Percentiles rank a stretch among this genome's conserved stretches.
Conservation (phyloP, 2,113 vertebrate genomes). For the Aepyceros melampus region DNA sequence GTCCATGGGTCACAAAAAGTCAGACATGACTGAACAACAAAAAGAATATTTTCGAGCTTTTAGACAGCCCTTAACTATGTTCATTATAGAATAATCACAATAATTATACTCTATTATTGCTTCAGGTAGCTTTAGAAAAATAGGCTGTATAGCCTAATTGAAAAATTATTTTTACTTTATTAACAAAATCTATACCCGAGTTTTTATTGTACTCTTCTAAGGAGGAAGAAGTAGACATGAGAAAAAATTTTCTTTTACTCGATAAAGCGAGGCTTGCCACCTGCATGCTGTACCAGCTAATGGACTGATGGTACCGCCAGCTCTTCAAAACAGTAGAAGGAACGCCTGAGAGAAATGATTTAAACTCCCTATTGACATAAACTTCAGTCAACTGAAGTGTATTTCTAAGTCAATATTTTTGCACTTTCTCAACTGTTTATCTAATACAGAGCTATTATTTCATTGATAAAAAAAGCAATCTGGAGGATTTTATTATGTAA, state of each 20-base stretch:
- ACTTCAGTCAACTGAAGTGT: constrained; percentile 52
- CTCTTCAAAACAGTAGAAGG: constrained; percentile 42
- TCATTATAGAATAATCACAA: background rate
- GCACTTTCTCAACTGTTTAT: constrained; percentile 70
- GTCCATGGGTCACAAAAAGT: background rate
- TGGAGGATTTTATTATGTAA: constrained; percentile 73
- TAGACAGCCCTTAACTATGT: background rate
- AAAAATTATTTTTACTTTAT: background rate
- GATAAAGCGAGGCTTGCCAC: background rate
- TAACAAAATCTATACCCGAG: background rate
- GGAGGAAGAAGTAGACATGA: background rate
- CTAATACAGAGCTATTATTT: constrained; percentile 66
- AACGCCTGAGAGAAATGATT: constrained; percentile 59
- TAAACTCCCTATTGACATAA: constrained; percentile 58
- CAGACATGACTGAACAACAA: background rate
- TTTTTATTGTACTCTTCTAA: background rate
- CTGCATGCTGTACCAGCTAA: background rate
- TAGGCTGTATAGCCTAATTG: background rate
- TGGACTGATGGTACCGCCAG: background rate
- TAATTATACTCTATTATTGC: background rate
- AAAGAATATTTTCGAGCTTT: background rate
- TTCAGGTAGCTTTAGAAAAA: background rate
- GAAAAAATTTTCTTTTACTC: background rate
- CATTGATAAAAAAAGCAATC: constrained; percentile 71
- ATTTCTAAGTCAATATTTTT: constrained; percentile 74